Conservation (phyloP, 2,797 vertebrate genomes). For the Pseudochirops cupreus region DNA sequence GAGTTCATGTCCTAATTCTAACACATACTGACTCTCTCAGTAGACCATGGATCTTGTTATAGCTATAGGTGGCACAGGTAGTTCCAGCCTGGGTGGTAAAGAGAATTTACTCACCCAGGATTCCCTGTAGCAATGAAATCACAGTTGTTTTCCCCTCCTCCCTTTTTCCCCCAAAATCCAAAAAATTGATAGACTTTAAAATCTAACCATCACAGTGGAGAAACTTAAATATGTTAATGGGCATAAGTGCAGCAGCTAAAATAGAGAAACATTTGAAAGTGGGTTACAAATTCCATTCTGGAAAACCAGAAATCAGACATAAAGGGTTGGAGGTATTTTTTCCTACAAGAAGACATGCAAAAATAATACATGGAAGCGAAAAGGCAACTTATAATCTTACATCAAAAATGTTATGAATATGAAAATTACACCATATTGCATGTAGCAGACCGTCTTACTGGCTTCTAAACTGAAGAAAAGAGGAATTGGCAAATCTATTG, state of each 20-base stretch:
- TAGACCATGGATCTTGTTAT: neutral
- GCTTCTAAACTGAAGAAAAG: neutral
- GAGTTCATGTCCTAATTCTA: neutral
- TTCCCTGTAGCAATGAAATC: neutral
- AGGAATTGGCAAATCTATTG: neutral
- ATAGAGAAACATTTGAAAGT: conserved; percentile 72
- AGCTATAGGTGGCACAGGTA: neutral
- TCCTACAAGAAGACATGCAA: conserved; percentile 74
- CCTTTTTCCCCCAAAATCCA: neutral
- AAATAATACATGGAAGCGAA: conserved; percentile 78
- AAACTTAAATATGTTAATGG: conserved; percentile 67
- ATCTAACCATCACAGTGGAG: conserved; percentile 61
- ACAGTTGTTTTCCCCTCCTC: neutral
- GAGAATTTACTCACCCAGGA: neutral
- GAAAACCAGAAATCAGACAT: conserved; percentile 78
- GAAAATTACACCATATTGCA: conserved; percentile 57
- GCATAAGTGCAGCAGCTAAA: conserved; percentile 72
- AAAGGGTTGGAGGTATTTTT: conserved; percentile 72
- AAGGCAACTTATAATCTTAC: conserved; percentile 77
- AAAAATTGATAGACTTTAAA: conserved; percentile 69
- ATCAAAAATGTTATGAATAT: conserved; percentile 73
- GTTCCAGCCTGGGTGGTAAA: neutral
- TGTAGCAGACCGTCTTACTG: neutral
- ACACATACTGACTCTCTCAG: neutral
- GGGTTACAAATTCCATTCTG: conserved; percentile 74